phyloP scores from a whole-genome alignment of 2,797 vertebrate genomes.

The Megalops cyprinoides region DNA sequence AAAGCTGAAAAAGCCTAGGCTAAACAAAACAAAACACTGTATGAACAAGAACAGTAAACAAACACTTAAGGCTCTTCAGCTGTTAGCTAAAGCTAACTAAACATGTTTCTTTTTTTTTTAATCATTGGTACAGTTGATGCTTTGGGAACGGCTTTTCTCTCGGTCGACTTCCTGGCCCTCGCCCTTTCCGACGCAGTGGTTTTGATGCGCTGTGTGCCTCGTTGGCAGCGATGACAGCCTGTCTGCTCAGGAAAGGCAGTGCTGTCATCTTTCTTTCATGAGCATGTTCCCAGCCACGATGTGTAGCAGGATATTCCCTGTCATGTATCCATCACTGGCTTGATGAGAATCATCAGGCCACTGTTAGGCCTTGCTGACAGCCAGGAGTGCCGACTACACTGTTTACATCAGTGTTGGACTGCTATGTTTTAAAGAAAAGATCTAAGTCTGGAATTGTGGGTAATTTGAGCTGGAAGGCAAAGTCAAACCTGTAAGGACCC shows the following conservation, averaged over 20 bases:
- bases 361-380: not conserved
- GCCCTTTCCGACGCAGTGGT: not conserved
- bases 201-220: not conserved
- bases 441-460: not conserved
- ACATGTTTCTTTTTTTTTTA: no score
- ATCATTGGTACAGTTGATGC: no score
- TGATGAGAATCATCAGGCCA: not conserved
- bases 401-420: not conserved
- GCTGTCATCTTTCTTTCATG: slow-evolving; percentile 2
- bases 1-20: no score
- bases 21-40: no score
- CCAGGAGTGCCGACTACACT: not conserved
- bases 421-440: no score
- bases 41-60: no score
- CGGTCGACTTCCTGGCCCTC: not conserved
- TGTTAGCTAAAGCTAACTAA: no score
- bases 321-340: not conserved
- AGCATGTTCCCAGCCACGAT: not conserved
- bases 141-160: not conserved
- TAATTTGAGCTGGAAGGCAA: not conserved
- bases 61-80: no score
- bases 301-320: not conserved
- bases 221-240: not conserved
- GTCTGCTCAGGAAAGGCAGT: not conserved
- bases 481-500: not conserved